Conservation (phyloP, 2,888 invertebrate genomes). For the Acrocyrtus sp. region DNA sequence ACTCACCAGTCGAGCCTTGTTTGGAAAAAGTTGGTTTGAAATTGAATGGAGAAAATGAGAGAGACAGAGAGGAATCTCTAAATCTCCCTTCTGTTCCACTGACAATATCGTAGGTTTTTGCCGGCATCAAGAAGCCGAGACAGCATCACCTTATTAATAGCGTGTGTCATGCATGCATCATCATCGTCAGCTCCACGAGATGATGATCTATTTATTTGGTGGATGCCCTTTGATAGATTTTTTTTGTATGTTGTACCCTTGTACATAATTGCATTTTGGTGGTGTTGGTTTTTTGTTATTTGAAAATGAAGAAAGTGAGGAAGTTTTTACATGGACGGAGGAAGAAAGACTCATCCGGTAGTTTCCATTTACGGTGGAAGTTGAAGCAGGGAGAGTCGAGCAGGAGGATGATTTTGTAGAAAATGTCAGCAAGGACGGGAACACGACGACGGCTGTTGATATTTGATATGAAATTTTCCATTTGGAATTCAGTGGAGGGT, state of each 20-base stretch:
- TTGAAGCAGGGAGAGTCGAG: neutral
- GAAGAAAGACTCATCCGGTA: conserved; percentile 23
- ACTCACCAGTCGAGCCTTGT: conserved; percentile 3
- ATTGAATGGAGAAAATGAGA: conserved; percentile 10
- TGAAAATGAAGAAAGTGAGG: neutral
- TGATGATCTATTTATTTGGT: conserved; percentile 51
- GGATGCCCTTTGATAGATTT: conserved; percentile 50
- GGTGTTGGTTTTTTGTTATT: conserved; percentile 1
- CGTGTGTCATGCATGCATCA: conserved; percentile 42
- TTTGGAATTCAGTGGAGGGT: conserved; percentile 63
- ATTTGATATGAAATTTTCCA: conserved; percentile 63
- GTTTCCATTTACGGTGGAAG: conserved; percentile 37
- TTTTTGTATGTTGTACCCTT: conserved; percentile 36
- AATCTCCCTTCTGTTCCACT: conserved; percentile 17
- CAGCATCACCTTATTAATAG: conserved; percentile 46
- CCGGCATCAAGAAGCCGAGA: neutral
- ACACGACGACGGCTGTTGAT: conserved; percentile 54
- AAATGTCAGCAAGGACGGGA: neutral
- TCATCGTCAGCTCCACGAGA: conserved; percentile 19
- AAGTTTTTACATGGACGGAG: conserved; percentile 27
- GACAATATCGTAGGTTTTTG: conserved; percentile 19
- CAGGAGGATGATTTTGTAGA: neutral
- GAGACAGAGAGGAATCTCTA: conserved; percentile 3
- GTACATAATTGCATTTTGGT: conserved; percentile 44
- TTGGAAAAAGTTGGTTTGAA: conserved; percentile 11